Base-by-base conservation (phyloP, 2,113 vertebrate species). In the Theropithecus gelada region DNA sequence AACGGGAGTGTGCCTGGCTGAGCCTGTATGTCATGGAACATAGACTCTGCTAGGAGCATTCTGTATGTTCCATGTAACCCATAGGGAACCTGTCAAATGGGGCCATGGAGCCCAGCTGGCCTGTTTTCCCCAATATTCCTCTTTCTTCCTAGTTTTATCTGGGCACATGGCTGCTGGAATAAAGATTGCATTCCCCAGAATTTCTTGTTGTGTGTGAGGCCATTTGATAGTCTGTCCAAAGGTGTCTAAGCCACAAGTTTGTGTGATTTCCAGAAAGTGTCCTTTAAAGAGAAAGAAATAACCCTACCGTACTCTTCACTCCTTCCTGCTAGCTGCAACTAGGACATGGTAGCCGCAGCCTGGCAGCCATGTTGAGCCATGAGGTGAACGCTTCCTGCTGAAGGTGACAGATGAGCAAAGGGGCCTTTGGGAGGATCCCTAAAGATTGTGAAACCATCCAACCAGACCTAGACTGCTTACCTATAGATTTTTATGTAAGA, bases 41-140 rank as follows among this genome's bases (percentile, higher is more conserved):
- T 25, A 6, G 2, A 52, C 11, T 17, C 35, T 38, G 64, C 40
- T 52, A 13, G 43, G 20, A 38, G 45, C 5, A 12, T 64, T 32
- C 27, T 64, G 61, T 30, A 5, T 30, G 61, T 14, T 64, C 27
- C 12, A 64, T 14, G 61, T 30, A 32, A 64, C 13, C 38, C 30
- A 27, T 40, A 55, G 0, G 0, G 5, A 23, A 11, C 3, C 22
- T 82, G 38, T 57, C n/a, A 20, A 57, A 81, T 32, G 32, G 32
- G 32, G 5, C 64, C 18, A 5, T 7, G 17, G 17, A 1, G 3
- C 22, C 81, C 20, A 45, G 68, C 20, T 66, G 17, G 23, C 4
- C 22, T 32, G 1, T 61, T 25, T 45, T 45, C 25, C 35, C 43
- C 14, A 55, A 30, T 20, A 38, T 25, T 38, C 59, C 30, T 13